Evolutionary conservation across 2,888 invertebrate genomes (phyloP), one percentile per base, ranked within the genome.

Genomic region (Xanthorhoe spadicearia): DNA sequence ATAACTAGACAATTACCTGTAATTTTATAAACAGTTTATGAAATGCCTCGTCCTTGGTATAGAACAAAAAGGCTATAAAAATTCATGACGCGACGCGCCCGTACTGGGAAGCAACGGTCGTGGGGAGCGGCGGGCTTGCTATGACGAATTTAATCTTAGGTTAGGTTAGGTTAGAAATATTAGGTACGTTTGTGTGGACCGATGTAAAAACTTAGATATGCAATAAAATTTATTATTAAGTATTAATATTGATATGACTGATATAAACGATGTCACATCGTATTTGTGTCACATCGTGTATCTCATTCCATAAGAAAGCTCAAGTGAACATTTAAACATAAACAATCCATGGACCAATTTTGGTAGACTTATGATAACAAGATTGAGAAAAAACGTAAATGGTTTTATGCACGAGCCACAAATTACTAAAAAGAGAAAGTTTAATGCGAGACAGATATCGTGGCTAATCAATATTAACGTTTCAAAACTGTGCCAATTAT

Each of bases 41-140:
- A 77, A 69, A 65, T 69, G 70, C 66, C 71, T 62, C 77, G 77
- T 67, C 75, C 75, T 74, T 73, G 72, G 72, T 70, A 75, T 68
- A 70, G 67, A 71, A 71, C 74, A 72, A 78, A 78, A 77, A 77
- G 72, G 75, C 76, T 70, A 85, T 87, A 85, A 82, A 84, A 81
- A 86, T 86, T 85, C 86, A 85, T 69, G 70, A 72, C 70, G 81
- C 82, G 79, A 74, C 75, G 71, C 76, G 68, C 62, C 71, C 73
- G 65, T 79, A 83, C 83, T 76, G 69, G 79, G 84, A 85, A 85
- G 73, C 80, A 87, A 87, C 87, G 87, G 85, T 83, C 80, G 69
- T 66, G 70, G 69, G 73, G 73, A 72, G 58, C 77, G 75, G 73
- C 83, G 68, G 79, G 8, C 72, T 76, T 51, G 49, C 59, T 79